Percentiles rank a stretch among this genome's conserved stretches.
Evolutionary conservation across 2,113 vertebrate species (phyloP).

Genomic region (Chaetodon auriga): DNA sequence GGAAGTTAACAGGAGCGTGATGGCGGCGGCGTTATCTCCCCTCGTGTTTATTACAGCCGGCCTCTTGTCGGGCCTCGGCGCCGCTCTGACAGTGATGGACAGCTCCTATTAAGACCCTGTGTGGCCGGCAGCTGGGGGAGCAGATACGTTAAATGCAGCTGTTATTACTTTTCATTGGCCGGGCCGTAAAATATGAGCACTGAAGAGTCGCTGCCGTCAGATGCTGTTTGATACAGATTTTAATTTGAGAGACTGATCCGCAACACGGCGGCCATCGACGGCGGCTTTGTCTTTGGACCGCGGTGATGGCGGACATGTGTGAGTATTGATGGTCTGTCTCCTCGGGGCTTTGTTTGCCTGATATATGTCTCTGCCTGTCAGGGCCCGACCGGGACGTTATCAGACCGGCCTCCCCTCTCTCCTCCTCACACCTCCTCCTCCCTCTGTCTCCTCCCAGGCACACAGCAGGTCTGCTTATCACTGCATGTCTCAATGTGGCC

Average conservation of each 20-base stretch:
- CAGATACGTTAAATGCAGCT: slow-evolving; percentile 98
- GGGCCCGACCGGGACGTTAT: slow-evolving; percentile 88
- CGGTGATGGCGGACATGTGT: slow-evolving; percentile 94
- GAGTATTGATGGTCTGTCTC: slow-evolving; percentile 96
- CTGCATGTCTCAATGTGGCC: slow-evolving; percentile 58
- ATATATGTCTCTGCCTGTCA: slow-evolving; percentile 89
- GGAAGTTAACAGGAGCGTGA: slow-evolving; percentile 91
- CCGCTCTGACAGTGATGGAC: slow-evolving; percentile 93
- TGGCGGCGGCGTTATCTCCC: slow-evolving; percentile 89
- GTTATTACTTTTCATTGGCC: slow-evolving; percentile 99
- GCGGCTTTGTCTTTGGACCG: slow-evolving; percentile 90
- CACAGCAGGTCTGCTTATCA: slow-evolving; percentile 87
- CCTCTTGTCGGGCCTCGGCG: slow-evolving; percentile 89
- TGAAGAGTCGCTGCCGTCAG: slow-evolving; percentile 96
- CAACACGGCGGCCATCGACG: slow-evolving; percentile 92
- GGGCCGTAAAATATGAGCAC: slow-evolving; percentile 92
- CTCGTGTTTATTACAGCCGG: slow-evolving; percentile 95
- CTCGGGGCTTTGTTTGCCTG: slow-evolving; percentile 86
- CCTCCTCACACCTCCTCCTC: slow-evolving; percentile 35
- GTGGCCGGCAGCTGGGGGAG: slow-evolving; percentile 93
- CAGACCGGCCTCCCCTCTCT: slow-evolving; percentile 73
- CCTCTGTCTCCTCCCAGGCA: slow-evolving; percentile 15
- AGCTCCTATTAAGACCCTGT: slow-evolving; percentile 96
- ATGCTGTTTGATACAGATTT: slow-evolving; percentile 96
- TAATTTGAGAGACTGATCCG: slow-evolving; percentile 97